These are phyloP conservation scores for Clusia tigrina DNA, from an alignment of 2,888 invertebrate genomes.

Conservation along the genomic window DNA sequence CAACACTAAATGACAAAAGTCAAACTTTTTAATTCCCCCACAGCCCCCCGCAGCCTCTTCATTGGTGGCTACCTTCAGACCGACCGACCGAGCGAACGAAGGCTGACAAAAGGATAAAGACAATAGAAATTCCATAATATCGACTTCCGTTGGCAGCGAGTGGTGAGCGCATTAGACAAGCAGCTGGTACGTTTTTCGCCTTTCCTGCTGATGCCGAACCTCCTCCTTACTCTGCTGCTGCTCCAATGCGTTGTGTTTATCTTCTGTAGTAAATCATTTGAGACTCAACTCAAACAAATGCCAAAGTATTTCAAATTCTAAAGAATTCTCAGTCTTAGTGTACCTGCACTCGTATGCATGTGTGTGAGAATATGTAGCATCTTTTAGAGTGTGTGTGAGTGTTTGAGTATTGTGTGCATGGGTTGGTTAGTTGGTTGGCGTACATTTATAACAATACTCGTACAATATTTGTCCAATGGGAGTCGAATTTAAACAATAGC, in stretches of 20 bases:
- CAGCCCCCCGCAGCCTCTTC: too few relatives aligned
- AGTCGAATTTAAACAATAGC: slow-evolving; percentile 5
- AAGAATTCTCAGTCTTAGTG: background rate
- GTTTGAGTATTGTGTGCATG: too few relatives aligned
- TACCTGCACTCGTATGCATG: too few relatives aligned
- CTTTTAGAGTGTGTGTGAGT: too few relatives aligned
- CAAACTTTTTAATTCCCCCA: slow-evolving; percentile 6
- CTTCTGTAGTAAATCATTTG: slow-evolving; percentile 55
- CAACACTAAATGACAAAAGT: background rate
- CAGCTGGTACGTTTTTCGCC: background rate
- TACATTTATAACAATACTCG: too few relatives aligned
- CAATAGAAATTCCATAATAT: background rate
- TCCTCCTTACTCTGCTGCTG: background rate
- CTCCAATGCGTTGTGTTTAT: slow-evolving; percentile 44
- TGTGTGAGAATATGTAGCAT: too few relatives aligned
- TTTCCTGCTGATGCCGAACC: background rate
- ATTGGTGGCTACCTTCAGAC: background rate
- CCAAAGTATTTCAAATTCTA: background rate
- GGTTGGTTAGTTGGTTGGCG: too few relatives aligned
- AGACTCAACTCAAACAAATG: slow-evolving; percentile 41
- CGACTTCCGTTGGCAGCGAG: background rate
- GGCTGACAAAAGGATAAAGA: background rate
- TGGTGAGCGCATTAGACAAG: too few relatives aligned
- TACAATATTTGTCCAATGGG: background rate
- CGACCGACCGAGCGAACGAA: background rate